A percentile compares a stretch with the other conserved stretches of the same genome.
These are phyloP conservation scores for Karalla daura DNA, from an alignment of 2,797 vertebrate genomes.

Conservation along the genomic window DNA sequence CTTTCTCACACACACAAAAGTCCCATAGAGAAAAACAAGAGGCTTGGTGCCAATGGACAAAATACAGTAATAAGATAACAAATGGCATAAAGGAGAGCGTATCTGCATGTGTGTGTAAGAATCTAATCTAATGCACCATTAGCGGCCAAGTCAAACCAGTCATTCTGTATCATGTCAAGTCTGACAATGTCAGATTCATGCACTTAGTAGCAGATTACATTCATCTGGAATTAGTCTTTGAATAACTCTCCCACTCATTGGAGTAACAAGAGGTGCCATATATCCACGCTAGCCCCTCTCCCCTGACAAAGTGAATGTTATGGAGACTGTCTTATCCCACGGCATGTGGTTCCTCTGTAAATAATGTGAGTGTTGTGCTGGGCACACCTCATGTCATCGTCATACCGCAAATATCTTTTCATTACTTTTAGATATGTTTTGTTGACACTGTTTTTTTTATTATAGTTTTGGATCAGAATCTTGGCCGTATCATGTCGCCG, in stretches of 20 bases:
- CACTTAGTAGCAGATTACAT: constrained; percentile 39
- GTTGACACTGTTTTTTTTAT: constrained; percentile 66
- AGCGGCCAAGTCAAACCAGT: constrained; percentile 11
- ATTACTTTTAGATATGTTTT: constrained; percentile 54
- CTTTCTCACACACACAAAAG: constrained; percentile 10
- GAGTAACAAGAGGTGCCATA: constrained; percentile 18
- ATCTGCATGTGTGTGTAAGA: constrained; percentile 34
- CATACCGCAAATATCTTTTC: constrained; percentile 57
- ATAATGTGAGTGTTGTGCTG: constrained; percentile 20
- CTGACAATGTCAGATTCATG: constrained; percentile 60
- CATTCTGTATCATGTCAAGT: constrained; percentile 53
- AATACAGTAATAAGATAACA: constrained; percentile 22
- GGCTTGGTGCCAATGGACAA: constrained; percentile 4
- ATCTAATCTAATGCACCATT: constrained; percentile 25
- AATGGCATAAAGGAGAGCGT: constrained; percentile 1
- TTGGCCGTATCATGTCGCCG: constrained; percentile 29
- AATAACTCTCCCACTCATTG: constrained; percentile 49
- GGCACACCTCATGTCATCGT: constrained; percentile 42
- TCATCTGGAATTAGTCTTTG: constrained; percentile 44
- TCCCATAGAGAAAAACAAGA: not conserved
- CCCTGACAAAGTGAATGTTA: constrained; percentile 20
- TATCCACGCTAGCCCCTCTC: constrained; percentile 7
- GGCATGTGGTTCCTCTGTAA: constrained; percentile 39
- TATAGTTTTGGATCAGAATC: constrained; percentile 56
- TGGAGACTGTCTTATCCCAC: constrained; percentile 18